phyloP scores from a whole-genome alignment of 92 coral and sea anemone genomes.

The Meandrina meandrites region DNA sequence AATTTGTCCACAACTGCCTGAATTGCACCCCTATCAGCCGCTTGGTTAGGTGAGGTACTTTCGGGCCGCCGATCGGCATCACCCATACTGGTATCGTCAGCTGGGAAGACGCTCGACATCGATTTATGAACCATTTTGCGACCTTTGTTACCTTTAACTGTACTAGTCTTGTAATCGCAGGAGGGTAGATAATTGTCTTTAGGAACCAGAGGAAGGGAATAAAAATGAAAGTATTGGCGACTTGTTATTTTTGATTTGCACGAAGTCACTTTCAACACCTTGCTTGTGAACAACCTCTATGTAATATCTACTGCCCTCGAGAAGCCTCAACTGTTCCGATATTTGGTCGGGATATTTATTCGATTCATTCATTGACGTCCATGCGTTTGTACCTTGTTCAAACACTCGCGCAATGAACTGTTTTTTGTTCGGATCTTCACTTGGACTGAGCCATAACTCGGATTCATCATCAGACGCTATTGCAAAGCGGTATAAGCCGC shows the following conservation, averaged over 20 bases:
- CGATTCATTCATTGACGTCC: background rate
- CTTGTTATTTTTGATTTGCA: background rate
- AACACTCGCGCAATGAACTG: conserved; percentile 6
- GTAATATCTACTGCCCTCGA: background rate
- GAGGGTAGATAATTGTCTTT: background rate
- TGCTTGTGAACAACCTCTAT: conserved; percentile 9
- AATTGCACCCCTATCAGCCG: background rate
- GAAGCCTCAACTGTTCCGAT: background rate
- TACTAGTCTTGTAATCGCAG: conserved; percentile 9
- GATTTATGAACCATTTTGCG: background rate
- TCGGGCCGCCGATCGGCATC: no score
- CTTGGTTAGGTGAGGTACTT: background rate
- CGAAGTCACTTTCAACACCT: background rate
- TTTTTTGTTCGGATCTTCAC: background rate
- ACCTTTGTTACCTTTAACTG: background rate
- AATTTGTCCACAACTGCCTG: conserved; percentile 9
- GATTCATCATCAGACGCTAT: conserved; percentile 18
- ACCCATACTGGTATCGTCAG: background rate
- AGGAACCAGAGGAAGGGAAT: background rate
- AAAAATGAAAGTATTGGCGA: background rate
- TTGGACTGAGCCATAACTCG: conserved; percentile 21
- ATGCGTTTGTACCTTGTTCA: background rate
- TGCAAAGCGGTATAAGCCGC: background rate
- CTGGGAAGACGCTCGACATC: conserved; percentile 1
- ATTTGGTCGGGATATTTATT: conserved; percentile 5